Evolutionary conservation across 2,888 invertebrate species (phyloP).

Genomic region (Drosophila leonis): DNA sequence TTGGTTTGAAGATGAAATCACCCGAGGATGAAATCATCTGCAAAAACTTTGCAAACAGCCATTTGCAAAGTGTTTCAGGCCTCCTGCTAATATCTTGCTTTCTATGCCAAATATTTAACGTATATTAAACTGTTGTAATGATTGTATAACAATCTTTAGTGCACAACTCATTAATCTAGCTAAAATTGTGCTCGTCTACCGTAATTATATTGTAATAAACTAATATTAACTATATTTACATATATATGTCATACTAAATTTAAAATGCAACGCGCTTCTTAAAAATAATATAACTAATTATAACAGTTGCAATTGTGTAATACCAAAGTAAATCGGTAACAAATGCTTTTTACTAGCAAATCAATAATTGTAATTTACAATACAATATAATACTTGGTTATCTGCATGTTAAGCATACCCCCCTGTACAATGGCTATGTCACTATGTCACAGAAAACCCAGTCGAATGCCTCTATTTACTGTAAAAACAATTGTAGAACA

Average conservation of each 20-base stretch:
- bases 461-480: slow-evolving; percentile 4
- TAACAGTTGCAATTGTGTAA: slow-evolving; percentile 41
- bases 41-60: slow-evolving; percentile 58
- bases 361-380: slow-evolving; percentile 16
- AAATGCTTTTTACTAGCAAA: slow-evolving; percentile 68
- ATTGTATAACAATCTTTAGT: slow-evolving; percentile 30
- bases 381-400: slow-evolving; percentile 12
- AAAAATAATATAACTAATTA: slow-evolving; percentile 20
- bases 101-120: slow-evolving; percentile 39
- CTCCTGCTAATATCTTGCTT: slow-evolving; percentile 21
- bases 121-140: slow-evolving; percentile 15
- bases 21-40: neutral
- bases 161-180: slow-evolving; percentile 43
- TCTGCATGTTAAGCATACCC: slow-evolving; percentile 6
- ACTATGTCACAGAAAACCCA: neutral
- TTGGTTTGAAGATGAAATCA: slow-evolving; percentile 76
- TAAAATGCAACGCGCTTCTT: slow-evolving; percentile 1
- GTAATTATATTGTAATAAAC: neutral
- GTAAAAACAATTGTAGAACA: slow-evolving; percentile 72
- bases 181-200: slow-evolving; percentile 14
- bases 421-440: slow-evolving; percentile 68
- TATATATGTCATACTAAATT: slow-evolving; percentile 8
- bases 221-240: neutral
- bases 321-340: slow-evolving; percentile 60
- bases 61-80: slow-evolving; percentile 43